A percentile compares a stretch with the other conserved stretches of the same genome.
Conservation (phyloP, 2,113 vertebrate genomes). For the Columba livia region DNA sequence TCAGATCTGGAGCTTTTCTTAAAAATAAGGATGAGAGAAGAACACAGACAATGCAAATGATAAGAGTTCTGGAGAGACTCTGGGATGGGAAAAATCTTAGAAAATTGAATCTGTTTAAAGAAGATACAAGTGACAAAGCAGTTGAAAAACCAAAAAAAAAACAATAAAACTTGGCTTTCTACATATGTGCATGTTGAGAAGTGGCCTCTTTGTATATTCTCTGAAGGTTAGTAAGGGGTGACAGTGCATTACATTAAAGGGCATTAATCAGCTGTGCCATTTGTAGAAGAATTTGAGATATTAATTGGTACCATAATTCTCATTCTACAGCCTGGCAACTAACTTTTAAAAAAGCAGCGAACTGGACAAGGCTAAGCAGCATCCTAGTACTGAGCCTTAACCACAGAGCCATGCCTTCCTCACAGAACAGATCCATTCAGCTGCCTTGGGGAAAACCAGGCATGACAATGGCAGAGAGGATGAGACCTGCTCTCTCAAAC, state of each 20-base stretch:
- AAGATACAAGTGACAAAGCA: not conserved
- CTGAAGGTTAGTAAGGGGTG: not conserved
- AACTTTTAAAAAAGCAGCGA: not conserved
- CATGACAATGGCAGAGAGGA: not conserved
- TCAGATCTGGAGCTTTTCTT: not conserved
- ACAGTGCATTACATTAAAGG: not conserved
- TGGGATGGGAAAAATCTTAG: not conserved
- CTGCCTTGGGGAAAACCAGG: not conserved
- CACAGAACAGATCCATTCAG: not conserved
- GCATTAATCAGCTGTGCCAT: not conserved
- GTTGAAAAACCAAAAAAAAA: not conserved
- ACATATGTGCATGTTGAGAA: fast-evolving
- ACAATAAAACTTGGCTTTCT: not conserved
- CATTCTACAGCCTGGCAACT: not conserved
- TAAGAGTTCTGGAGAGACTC: not conserved
- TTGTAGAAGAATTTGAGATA: not conserved
- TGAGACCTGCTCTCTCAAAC: not conserved
- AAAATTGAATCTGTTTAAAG: not conserved
- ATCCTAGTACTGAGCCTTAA: not conserved
- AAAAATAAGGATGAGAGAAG: not conserved
- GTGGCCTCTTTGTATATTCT: not conserved
- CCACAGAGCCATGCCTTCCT: not conserved
- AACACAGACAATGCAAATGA: not conserved
- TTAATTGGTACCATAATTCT: not conserved
- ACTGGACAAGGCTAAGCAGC: not conserved